Percentiles rank a stretch among this genome's conserved stretches.
phyloP scores from a whole-genome alignment of 2,113 vertebrate genomes.

The Ploceus nigricollis region DNA sequence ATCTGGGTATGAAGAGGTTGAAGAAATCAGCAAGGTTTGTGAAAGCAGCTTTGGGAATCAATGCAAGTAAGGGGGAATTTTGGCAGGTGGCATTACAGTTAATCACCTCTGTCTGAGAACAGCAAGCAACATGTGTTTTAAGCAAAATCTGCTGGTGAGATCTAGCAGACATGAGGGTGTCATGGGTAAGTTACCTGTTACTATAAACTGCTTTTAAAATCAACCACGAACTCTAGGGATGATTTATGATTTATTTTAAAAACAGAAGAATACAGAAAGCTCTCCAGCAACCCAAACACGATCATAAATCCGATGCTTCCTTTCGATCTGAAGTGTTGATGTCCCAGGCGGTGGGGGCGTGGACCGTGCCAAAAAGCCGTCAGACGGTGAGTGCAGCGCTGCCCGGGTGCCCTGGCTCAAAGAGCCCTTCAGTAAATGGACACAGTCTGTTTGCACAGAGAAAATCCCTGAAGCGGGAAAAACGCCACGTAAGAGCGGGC shows the following conservation, averaged over 20 bases:
- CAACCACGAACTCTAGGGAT: background rate
- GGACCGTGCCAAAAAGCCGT: background rate
- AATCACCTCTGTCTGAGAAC: background rate
- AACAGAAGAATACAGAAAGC: background rate
- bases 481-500: background rate
- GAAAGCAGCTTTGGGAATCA: background rate
- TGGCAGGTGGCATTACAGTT: background rate
- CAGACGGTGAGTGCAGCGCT: background rate
- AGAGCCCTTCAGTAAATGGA: background rate
- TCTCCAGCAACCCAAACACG: background rate
- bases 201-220: background rate
- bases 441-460: background rate
- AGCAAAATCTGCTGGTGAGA: background rate
- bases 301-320: background rate
- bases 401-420: background rate
- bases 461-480: background rate
- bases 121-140: accelerated
- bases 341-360: background rate
- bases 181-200: background rate
- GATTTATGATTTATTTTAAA: background rate
- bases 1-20: background rate
- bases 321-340: background rate
- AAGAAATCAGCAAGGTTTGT: background rate
- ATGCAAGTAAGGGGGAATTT: background rate
- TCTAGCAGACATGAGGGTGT: background rate